These are phyloP conservation scores for Ennomos erosarius DNA, from an alignment of 2,888 invertebrate species.

Conservation along the genomic window DNA sequence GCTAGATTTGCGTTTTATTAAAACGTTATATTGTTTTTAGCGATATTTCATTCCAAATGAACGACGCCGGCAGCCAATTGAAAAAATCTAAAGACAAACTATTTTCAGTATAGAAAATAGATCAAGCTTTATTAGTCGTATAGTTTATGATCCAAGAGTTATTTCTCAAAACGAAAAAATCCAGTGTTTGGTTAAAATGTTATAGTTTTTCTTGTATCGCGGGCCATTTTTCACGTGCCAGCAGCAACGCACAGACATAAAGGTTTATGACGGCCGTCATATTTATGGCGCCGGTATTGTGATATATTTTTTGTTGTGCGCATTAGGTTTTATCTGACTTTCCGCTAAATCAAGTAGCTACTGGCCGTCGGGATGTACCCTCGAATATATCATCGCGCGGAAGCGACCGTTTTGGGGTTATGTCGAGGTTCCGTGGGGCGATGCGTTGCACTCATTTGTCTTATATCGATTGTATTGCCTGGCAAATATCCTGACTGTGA, in stretches of 20 bases:
- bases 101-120: slow-evolving; percentile 32
- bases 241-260: slow-evolving; percentile 80
- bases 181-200: slow-evolving; percentile 52
- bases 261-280: slow-evolving; percentile 85
- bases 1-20: neutral
- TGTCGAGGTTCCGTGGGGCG: slow-evolving; percentile 67
- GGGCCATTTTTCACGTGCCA: slow-evolving; percentile 82
- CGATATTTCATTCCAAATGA: slow-evolving; percentile 12
- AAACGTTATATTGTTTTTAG: slow-evolving; percentile 7
- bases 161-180: slow-evolving; percentile 53
- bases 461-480: slow-evolving; percentile 69
- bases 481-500: slow-evolving; percentile 56
- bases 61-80: neutral
- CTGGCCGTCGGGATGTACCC: slow-evolving; percentile 84
- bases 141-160: slow-evolving; percentile 56
- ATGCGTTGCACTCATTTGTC: slow-evolving; percentile 65
- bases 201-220: slow-evolving; percentile 66
- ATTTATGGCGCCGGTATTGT: slow-evolving; percentile 83
- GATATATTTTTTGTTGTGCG: slow-evolving; percentile 85
- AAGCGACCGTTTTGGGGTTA: slow-evolving; percentile 81
- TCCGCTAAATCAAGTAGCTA: slow-evolving; percentile 86
- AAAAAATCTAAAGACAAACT: slow-evolving; percentile 6
- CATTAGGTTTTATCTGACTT: slow-evolving; percentile 85
- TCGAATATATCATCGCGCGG: slow-evolving; percentile 81
- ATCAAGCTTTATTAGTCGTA: slow-evolving; percentile 35